Evolutionary conservation across 2,113 vertebrate species (phyloP), one percentile per base, ranked within the genome.

Genomic region (Carassius carassius): DNA sequence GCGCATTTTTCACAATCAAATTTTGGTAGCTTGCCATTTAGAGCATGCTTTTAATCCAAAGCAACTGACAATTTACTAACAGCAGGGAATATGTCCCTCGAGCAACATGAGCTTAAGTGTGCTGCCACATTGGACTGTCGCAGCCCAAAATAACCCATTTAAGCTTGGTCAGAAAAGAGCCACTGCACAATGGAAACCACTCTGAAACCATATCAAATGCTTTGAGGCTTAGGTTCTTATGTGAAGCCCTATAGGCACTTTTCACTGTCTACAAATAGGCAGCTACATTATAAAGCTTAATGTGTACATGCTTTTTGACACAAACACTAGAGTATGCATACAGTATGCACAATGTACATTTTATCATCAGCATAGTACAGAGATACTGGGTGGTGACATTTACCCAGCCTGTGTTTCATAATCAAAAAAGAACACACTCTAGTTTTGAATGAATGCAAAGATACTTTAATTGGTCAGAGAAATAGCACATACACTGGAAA

Each of bases 1-100:
- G 11, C 0, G 2, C 56, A 23, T 78, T 78, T 62, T 6, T 60
- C 54, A 23, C 76, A 62, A 23, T 78, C 35, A 41, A 9, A 35
- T 78, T 78, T 77, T 78, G 76, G 56, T 41, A 62, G n/a, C 76
- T 14, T 41, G 19, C 76, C 76, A 41, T 78, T 78, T 62, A 62
- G 21, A 3, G 21, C 7, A 41, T 62, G 56, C 76, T 62, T 78
- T 78, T n/a, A 78, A 78, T 78, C 32, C 56, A 41, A 41, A 60
- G 56, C 32, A 78, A 41, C 29, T 78, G 56, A 78, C 35, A 62
- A 78, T 41, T 62, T 60, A 62, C 56, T 62, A 78, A 41, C 76
- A 78, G 51, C 76, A 44, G 76, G 76, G 56, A 62, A 60, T 23
- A n/a, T 78, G 32, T 78, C 56, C 76, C 76, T 60, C 19, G 54